Percentiles rank a stretch among this genome's conserved stretches.
Evolutionary conservation across 2,113 vertebrate species (phyloP).

Genomic region (Heteronetta atricapilla): DNA sequence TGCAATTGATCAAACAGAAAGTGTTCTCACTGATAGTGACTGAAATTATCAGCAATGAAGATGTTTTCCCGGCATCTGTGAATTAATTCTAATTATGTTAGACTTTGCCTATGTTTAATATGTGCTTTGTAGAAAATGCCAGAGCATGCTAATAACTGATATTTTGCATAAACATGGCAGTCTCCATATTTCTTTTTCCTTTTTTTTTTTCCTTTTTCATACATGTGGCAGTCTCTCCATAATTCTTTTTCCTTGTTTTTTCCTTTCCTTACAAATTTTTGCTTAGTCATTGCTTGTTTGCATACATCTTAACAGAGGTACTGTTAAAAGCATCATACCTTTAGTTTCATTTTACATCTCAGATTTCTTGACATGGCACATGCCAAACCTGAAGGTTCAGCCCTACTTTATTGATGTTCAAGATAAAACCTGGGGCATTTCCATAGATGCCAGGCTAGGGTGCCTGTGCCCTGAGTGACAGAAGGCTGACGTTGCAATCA

Average conservation of each 20-base stretch:
- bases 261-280: neutral
- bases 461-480: neutral
- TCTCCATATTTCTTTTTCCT: neutral
- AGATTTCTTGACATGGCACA: neutral
- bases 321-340: neutral
- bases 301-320: neutral
- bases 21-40: neutral
- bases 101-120: constrained; percentile 14
- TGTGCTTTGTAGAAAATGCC: constrained; percentile 15
- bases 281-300: neutral
- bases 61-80: neutral
- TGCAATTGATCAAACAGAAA: neutral
- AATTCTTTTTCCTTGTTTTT: constrained; percentile 7
- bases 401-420: neutral
- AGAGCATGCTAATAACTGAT: neutral
- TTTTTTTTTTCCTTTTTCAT: neutral
- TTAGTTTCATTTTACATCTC: neutral
- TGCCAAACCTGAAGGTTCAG: neutral
- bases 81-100: constrained; percentile 49
- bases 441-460: neutral
- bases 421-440: neutral
- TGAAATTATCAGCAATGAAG: neutral
- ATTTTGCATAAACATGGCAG: neutral
- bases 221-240: neutral
- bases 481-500: neutral